These are phyloP conservation scores for Gnathochromis pfefferi DNA, from an alignment of 2,113 vertebrate genomes.

Conservation along the genomic window DNA sequence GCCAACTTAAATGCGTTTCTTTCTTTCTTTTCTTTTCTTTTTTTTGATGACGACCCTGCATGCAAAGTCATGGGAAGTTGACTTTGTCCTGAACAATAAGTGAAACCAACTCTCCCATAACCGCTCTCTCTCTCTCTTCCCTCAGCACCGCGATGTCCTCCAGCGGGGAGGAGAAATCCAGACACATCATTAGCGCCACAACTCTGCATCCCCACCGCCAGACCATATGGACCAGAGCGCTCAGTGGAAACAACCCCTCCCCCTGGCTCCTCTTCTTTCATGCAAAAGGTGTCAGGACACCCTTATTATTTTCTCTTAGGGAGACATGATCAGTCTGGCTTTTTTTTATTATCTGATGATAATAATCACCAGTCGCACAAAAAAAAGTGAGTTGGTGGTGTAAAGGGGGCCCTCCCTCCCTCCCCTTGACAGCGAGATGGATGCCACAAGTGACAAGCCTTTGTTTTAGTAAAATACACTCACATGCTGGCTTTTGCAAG, in stretches of 20 bases:
- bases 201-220: not conserved
- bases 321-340: conserved; percentile 40
- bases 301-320: conserved; percentile 45
- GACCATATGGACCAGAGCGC: not conserved
- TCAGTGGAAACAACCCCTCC: conserved; percentile 3
- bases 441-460: conserved; percentile 66
- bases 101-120: conserved; percentile 7
- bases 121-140: not conserved
- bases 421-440: conserved; percentile 67
- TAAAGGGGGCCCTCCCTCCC: conserved; percentile 25
- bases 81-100: conserved; percentile 14
- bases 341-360: conserved; percentile 49
- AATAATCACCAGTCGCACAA: conserved; percentile 51
- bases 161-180: not conserved
- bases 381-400: conserved; percentile 30
- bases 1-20: conserved; percentile 21
- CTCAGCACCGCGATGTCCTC: not conserved
- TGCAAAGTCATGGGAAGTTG: conserved; percentile 44
- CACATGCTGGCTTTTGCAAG: conserved; percentile 25
- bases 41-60: conserved; percentile 2
- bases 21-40: not conserved
- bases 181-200: conserved; percentile 26
- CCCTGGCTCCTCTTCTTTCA: conserved; percentile 25
- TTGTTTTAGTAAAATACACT: conserved; percentile 62
- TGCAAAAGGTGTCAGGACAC: conserved; percentile 38